Conservation (phyloP, 2,888 invertebrate species). For the Dolichopus griseipennis region DNA sequence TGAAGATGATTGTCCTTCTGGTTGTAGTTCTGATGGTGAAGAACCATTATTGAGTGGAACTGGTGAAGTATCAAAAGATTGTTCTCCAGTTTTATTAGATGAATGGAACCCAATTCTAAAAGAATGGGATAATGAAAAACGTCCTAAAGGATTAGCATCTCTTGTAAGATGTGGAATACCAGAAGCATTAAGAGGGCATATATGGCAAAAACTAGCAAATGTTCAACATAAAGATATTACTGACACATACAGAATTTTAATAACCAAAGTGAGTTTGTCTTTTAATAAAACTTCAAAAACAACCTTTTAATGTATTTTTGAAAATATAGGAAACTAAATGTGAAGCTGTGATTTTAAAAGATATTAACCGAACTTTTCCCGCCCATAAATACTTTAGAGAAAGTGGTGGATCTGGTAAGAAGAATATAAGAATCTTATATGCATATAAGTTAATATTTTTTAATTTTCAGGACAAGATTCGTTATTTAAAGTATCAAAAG, state of each 20-base stretch:
- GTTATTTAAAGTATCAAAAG: constrained; percentile 89
- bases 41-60: constrained; percentile 97
- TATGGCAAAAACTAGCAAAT: constrained; percentile 92
- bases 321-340: constrained; percentile 74
- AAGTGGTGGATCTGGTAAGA: constrained; percentile 60
- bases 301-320: constrained; percentile 7
- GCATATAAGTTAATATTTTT: background rate
- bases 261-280: constrained; percentile 66
- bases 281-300: too few relatives aligned
- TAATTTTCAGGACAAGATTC: constrained; percentile 77
- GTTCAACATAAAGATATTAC: constrained; percentile 79
- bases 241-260: constrained; percentile 85
- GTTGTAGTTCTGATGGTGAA: constrained; percentile 63
- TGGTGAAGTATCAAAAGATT: constrained; percentile 93
- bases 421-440: background rate
- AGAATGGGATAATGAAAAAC: constrained; percentile 55
- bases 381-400: constrained; percentile 98
- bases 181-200: constrained; percentile 91
- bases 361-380: constrained; percentile 96
- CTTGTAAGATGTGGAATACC: constrained; percentile 84
- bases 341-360: constrained; percentile 90
- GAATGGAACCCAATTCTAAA: constrained; percentile 86
- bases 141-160: constrained; percentile 76
- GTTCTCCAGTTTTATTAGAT: constrained; percentile 82
- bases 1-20: constrained; percentile 38